Base-by-base conservation (phyloP, 2,888 invertebrate species). In the Philereme transversata region DNA sequence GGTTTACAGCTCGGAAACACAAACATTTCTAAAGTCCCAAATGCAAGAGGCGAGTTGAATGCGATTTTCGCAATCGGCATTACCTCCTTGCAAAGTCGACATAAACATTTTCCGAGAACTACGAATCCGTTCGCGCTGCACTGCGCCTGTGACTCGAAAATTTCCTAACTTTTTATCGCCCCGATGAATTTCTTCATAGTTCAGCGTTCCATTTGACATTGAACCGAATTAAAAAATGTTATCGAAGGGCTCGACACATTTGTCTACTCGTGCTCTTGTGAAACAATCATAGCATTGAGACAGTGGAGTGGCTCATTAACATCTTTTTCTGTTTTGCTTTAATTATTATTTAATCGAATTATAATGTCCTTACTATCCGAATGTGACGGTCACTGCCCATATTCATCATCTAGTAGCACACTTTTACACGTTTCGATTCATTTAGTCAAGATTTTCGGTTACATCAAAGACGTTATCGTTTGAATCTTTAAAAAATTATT, bases 1-100 rank as follows among this genome's bases (percentile, higher is more conserved):
- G 90, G 90, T 90, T 90, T 90, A 90, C 85, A 83, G 75, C 88
- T 74, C 79, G 70, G 76, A 79, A 83, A 87, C 82, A 82, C 86
- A 87, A 89, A 88, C 85, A 87, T 84, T 87, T 82, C 84, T 82
- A 79, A 86, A 86, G 84, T 86, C 85, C 81, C 78, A 83, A 87
- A 84, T 77, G 83, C 84, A 78, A 83, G 81, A 77, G 71, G 71
- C 76, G 77, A 62, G 61, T 77, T 74, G 74, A 75, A 71, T 69
- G 70, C 70, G 76, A 72, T 90, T 86, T 22, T 88, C 82, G 84
- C 87, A 89, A 90, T 82, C 81, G 77, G 74, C 79, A 79, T 81
- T 83, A 77, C 74, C 82, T 87, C 82, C 84, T 82, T 79, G 83
- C 84, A 72, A 76, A 82, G 75, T 81, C 78, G 78, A 78, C 82